Base-by-base conservation (phyloP, 2,888 invertebrate genomes). In the Hartigia nigra region DNA sequence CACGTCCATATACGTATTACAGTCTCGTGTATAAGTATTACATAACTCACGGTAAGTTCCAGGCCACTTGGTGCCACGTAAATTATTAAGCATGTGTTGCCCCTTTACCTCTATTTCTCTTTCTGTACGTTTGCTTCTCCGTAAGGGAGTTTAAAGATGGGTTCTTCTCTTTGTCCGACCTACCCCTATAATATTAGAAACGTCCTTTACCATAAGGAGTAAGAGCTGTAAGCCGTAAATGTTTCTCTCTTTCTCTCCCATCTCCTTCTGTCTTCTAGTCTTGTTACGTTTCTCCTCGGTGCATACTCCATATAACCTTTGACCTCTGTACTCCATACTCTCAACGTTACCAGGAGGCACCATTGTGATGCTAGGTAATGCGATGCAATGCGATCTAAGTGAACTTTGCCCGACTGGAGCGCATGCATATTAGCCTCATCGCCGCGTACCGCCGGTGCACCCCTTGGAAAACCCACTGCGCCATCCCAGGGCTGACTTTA, bases 21-120 rank as follows among this genome's bases (percentile, higher is more conserved):
- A 37, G 78, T 77, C 74, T 74, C 76, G 81, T 77, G 74, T 81
- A 76, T 84, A 84, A 87, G 86, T 86, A 85, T 85, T 85, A 84
- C 86, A 88, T 89, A 87, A 87, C 87, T 88, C 88, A 88, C 81
- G 82, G 80, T 84, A 84, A 88, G 87, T 88, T 88, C 85, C 87
- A 84, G 86, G 84, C 86, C 88, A 87, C 89, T 88, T 87, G 55
- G 88, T 85, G 85, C 85, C 81, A 81, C 83, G 88, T 88, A 87
- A 89, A 88, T 88, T 87, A 88, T 88, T 89, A 86, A 89, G 85
- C 89, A 86, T 85, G 85, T 86, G 85, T 87, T 87, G 85, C 85
- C 85, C 81, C 84, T 85, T 86, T 83, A 82, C 85, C 85, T 82
- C 78, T 79, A 14, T 35, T 55, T 55, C 55, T 55, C 55, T 55